phyloP scores from a whole-genome alignment of 1,140 invertebrate species.

The Macrocentrus cingulum region DNA sequence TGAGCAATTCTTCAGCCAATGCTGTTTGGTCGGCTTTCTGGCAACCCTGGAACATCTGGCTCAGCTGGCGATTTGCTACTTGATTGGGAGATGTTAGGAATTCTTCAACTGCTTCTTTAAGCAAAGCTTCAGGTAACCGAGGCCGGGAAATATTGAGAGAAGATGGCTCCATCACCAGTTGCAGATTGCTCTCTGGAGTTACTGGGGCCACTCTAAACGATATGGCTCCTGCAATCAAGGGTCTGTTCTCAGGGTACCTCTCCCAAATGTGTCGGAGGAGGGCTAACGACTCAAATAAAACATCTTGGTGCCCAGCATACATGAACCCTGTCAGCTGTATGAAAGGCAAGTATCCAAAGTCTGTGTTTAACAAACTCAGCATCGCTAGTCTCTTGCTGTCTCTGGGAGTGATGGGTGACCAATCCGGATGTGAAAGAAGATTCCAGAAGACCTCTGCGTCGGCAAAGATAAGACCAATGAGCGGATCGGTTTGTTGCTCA shows the following conservation, averaged over 20 bases:
- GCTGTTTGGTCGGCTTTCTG: background rate
- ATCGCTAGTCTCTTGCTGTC: too few relatives aligned
- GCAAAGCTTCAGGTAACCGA: background rate
- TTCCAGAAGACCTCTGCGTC: background rate
- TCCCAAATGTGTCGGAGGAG: background rate
- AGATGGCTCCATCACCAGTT: too few relatives aligned
- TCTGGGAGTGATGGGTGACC: too few relatives aligned
- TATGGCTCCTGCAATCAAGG: background rate
- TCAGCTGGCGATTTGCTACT: background rate
- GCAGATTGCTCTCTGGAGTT: background rate
- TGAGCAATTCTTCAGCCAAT: background rate
- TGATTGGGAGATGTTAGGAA: background rate
- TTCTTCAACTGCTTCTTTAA: background rate
- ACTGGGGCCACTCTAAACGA: too few relatives aligned
- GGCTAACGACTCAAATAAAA: too few relatives aligned
- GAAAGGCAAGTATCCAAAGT: background rate
- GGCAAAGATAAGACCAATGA: background rate
- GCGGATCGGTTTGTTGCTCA: background rate
- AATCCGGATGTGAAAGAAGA: too few relatives aligned
- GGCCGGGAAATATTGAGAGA: too few relatives aligned
- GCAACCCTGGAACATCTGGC: background rate
- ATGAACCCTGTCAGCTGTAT: background rate
- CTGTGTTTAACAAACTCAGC: background rate
- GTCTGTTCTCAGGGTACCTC: background rate
- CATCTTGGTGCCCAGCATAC: too few relatives aligned